Evolutionary conservation across 2,888 invertebrate species (phyloP).

Genomic region (Pasiphila rectangulata): DNA sequence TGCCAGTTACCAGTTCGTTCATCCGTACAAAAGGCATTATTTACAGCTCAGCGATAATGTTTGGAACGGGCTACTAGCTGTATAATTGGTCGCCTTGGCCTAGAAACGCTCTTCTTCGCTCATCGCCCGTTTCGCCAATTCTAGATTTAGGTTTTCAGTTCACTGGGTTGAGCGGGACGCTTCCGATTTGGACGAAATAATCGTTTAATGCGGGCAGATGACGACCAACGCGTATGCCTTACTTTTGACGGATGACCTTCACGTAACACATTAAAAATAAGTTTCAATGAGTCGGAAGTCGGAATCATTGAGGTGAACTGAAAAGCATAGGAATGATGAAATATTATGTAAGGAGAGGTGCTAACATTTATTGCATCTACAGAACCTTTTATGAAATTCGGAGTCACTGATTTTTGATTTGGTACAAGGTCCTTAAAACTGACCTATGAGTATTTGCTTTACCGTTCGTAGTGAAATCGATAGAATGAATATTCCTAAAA

Average conservation of each 20-base stretch:
- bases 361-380: too few species aligned
- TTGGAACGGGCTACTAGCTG: constrained; percentile 46
- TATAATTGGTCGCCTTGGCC: constrained; percentile 75
- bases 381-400: too few species aligned
- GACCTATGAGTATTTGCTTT: too few species aligned
- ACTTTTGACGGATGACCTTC: background rate
- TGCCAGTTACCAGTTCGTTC: background rate
- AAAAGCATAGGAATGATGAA: too few species aligned
- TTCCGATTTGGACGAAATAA: constrained; percentile 48
- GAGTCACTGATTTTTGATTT: too few species aligned
- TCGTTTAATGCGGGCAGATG: constrained; percentile 8
- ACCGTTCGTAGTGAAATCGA: too few species aligned
- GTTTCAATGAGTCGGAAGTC: too few species aligned
- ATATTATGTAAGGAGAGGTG: too few species aligned
- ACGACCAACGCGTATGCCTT: background rate
- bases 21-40: constrained; percentile 45
- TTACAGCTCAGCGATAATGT: constrained; percentile 39
- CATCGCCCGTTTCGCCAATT: constrained; percentile 70
- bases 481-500: too few species aligned
- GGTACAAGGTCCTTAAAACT: too few species aligned
- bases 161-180: constrained; percentile 66
- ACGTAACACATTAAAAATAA: too few species aligned
- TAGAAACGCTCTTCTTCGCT: constrained; percentile 63
- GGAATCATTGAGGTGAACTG: too few species aligned
- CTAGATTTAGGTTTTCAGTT: constrained; percentile 80